Evolutionary conservation across 2,113 vertebrate species (phyloP).

Genomic region (Otocyon megalotis): DNA sequence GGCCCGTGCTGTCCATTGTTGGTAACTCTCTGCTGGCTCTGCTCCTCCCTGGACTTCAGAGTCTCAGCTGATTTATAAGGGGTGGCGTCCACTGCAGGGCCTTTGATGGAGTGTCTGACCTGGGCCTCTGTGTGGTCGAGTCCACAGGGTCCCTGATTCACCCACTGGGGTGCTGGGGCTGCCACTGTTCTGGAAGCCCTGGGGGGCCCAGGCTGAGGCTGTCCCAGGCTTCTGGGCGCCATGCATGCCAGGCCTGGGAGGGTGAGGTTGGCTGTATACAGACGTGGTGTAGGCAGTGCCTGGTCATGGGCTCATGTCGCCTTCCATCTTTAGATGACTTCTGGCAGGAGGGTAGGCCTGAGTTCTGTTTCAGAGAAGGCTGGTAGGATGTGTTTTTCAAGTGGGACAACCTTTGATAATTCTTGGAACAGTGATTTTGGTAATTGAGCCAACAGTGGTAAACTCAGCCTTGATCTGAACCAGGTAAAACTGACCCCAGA

Average conservation of each 20-base stretch:
- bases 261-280: fast-evolving
- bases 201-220: neutral
- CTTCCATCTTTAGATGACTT: neutral
- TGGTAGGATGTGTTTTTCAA: neutral
- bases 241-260: no score
- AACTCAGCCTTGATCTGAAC: neutral
- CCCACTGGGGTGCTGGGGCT: neutral
- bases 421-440: neutral
- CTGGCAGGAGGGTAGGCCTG: neutral
- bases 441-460: fast-evolving
- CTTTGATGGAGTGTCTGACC: neutral
- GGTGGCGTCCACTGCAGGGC: fast-evolving
- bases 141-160: neutral
- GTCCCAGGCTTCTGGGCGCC: fast-evolving
- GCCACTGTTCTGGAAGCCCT: neutral
- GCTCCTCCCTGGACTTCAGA: neutral
- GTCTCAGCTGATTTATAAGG: no score
- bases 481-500: neutral
- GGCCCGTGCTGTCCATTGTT: neutral
- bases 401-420: fast-evolving
- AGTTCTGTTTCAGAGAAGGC: neutral
- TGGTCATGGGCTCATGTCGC: neutral
- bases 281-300: no score
- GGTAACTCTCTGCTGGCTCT: no score
- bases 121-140: no score